Evolutionary conservation across 2,888 invertebrate species (phyloP), one percentile per base, ranked within the genome.

Genomic region (Julus scanicus): DNA sequence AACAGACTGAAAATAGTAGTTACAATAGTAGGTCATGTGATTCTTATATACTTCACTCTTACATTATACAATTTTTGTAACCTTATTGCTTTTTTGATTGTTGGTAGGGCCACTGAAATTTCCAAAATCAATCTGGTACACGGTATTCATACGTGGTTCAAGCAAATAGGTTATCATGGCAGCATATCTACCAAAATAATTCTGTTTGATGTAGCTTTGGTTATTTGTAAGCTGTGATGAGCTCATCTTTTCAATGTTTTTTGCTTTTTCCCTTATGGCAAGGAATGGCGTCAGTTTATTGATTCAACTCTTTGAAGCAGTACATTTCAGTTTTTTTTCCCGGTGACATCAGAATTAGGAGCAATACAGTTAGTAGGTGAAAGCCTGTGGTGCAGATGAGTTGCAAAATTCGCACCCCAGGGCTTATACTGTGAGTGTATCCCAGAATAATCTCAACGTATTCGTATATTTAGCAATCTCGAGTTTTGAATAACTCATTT

Each of bases 281-380:
- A 71, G 71, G 29, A 71, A 29, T 71, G 71, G 71, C 71, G 71
- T 71, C 71, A 29, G 29, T 29, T 71, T 71, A 71, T 71, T 71
- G 71, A 71, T 71, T 71, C 71, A 71, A 29, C 71, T 29, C 71
- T 71, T 71, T 29, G 29, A 29, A 71, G 71, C 71, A 9, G 29
- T 11, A 29, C 71, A 71, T 71, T 71, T 71, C 71, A 37, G 0
- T 63, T 20, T 71, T 71, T 29, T 44, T 29, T 29, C 29, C 29
- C 29, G 71, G 29, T 29, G 29, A 29, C 71, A 71, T 71, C 71
- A 29, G 29, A 71, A 71, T 11, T 29, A 29, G 1, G 29, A 71
- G 29, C 71, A 11, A 29, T 11, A 44, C 44, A 44, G 44, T 44
- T 44, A 44, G 44, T 44, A 44, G 44, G 44, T 44, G 44, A 44